Evolutionary conservation across 1,140 invertebrate species (phyloP).

Genomic region (Paracyclopina nana): DNA sequence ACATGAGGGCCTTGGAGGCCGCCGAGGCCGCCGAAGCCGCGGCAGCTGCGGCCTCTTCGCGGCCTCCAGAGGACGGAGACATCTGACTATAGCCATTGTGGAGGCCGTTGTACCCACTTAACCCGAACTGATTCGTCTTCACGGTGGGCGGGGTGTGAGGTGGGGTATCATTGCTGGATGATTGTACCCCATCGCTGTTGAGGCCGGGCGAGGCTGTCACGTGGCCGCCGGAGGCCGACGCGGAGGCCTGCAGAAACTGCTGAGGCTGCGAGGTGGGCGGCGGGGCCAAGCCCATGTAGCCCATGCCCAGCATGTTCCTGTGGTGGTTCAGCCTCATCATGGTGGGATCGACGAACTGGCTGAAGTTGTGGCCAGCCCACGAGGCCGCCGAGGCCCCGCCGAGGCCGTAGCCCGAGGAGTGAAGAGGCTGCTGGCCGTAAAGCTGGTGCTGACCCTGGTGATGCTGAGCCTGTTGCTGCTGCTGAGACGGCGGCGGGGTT

Average conservation of each 20-base stretch:
- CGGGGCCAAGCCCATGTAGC: neutral
- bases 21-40: constrained; percentile 1
- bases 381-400: constrained; percentile 6
- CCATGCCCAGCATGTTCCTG: neutral
- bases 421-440: neutral
- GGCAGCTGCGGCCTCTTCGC: neutral
- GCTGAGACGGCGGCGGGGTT: constrained; percentile 49
- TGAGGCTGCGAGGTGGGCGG: constrained; percentile 8
- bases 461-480: neutral
- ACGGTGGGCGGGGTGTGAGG: constrained; percentile 69
- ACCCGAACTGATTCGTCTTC: neutral
- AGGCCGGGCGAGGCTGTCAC: neutral
- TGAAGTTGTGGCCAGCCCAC: constrained; percentile 1
- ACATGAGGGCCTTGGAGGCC: no score
- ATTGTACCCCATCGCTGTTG: neutral
- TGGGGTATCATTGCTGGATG: constrained; percentile 49
- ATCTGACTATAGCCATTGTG: constrained; percentile 4
- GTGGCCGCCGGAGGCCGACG: neutral
- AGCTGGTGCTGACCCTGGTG: neutral
- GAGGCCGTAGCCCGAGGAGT: neutral
- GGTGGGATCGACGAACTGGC: neutral
- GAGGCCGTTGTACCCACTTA: neutral
- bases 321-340: neutral
- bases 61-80: no score
- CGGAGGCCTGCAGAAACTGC: constrained; percentile 7